phyloP scores from a whole-genome alignment of 2,888 invertebrate species.

The Hanleya hanleyi region DNA sequence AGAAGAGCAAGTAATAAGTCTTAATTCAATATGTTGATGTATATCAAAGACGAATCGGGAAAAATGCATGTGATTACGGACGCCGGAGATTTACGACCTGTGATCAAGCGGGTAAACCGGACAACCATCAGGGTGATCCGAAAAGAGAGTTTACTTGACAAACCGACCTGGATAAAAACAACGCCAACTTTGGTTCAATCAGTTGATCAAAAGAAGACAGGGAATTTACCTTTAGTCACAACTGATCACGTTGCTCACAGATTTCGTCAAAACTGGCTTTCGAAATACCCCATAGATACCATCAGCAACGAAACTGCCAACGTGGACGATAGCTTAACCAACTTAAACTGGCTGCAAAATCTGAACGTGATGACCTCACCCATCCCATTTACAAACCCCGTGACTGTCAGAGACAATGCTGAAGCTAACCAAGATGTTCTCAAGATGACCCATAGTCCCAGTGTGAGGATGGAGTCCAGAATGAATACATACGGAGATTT shows the following conservation, averaged over 20 bases:
- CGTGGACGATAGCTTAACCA: constrained; percentile 84
- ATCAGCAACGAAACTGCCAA: constrained; percentile 57
- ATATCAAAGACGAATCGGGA: neutral
- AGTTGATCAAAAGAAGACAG: neutral
- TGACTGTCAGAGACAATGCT: constrained; percentile 51
- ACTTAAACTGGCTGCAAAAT: constrained; percentile 89
- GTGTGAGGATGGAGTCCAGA: constrained; percentile 50
- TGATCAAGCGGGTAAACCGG: neutral
- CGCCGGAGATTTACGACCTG: neutral
- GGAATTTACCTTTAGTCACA: constrained; percentile 50
- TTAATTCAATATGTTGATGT: constrained; percentile 3
- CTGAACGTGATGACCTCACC: constrained; percentile 89
- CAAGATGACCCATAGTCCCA: constrained; percentile 56
- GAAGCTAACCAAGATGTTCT: constrained; percentile 69
- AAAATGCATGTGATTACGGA: constrained; percentile 2
- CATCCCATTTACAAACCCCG: constrained; percentile 82
- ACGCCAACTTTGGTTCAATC: neutral
- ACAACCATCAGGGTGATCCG: neutral
- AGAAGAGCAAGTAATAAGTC: too few species aligned
- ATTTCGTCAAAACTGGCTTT: constrained; percentile 71
- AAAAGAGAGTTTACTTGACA: neutral
- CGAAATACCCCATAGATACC: constrained; percentile 65
- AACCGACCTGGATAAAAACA: neutral
- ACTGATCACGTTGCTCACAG: constrained; percentile 63
- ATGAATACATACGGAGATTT: constrained; percentile 49